These are phyloP conservation scores for Cryptocheilus praepositus DNA, from an alignment of 2,888 invertebrate genomes.

Conservation along the genomic window DNA sequence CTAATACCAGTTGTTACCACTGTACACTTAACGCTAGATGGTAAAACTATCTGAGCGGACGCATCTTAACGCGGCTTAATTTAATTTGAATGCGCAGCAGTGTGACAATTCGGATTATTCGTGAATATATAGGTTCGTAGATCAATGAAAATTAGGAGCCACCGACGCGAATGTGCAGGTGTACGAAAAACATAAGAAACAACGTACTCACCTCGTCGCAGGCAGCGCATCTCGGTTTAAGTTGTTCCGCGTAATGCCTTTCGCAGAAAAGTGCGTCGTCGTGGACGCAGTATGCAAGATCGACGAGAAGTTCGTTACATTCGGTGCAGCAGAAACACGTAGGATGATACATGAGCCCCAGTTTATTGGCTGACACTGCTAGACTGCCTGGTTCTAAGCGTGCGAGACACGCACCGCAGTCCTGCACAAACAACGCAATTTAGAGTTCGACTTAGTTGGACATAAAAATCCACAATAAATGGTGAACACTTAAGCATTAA, in stretches of 20 bases:
- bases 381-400: conserved; percentile 87
- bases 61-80: not conserved
- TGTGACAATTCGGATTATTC: too few species aligned
- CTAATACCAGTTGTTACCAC: conserved; percentile 20
- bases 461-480: not conserved
- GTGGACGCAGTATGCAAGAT: conserved; percentile 95
- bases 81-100: not conserved
- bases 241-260: conserved; percentile 96
- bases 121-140: not conserved
- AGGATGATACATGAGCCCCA: conserved; percentile 91
- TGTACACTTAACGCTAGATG: conserved; percentile 24
- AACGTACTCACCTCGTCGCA: conserved; percentile 94
- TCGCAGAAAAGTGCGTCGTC: conserved; percentile 93
- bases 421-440: conserved; percentile 76
- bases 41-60: conserved; percentile 21
- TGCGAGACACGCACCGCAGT: conserved; percentile 90
- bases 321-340: conserved; percentile 93
- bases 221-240: conserved; percentile 96
- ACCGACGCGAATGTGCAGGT: not conserved
- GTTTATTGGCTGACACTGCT: conserved; percentile 89
- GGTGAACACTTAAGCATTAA: not conserved
- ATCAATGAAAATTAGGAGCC: not conserved
- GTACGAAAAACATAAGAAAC: not conserved
- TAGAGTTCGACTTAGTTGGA: too few species aligned
- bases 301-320: conserved; percentile 95